Base-by-base conservation (phyloP, 2,113 vertebrate genomes). In the Xenopus borealis region DNA sequence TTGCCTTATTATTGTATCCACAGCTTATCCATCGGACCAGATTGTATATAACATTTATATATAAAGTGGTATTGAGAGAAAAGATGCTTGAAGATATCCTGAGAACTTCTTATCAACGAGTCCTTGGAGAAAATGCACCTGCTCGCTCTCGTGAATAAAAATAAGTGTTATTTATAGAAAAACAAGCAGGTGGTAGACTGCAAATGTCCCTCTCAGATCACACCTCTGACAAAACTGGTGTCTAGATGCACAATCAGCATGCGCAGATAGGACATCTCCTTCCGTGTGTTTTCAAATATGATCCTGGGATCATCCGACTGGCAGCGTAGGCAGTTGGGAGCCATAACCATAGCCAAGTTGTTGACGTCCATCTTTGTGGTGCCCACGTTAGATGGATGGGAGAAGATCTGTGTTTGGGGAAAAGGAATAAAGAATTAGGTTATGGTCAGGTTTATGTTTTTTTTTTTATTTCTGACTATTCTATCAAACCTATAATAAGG, bases 331-430 rank as follows among this genome's bases (percentile, higher is more conserved):
- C 95, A 96, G 86, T 96, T 96, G 70, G 95, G 95, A 7, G 95
- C 95, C 95, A 96, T 96, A 72, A 96, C 94, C 94, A 96, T 96
- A 78, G 94, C 94, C 82, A 96, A 84, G 86, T 96, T 96, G 84
- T 96, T 96, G 78, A 96, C 95, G 23, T 96, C 95, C 95, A 96
- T 96, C 86, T 96, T 96, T 6, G 95, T 96, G 66, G 93, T 89
- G 7, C 93, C 90, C 71, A 96, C 95, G 1, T 96, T 96, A 16
- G 89, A 85, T 0, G 95, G 95, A 84, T 94, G 95, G 75, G 94
- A 93, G 74, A 96, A 96, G 55, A 96, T 91, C 94, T 96, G 80
- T 27, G 10, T 79, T 0, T 72, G n/a, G 33, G 33, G 0, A 81
- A 78, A 16, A 69, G 47, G 53, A 61, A 5, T 19, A 20, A 20